Conservation (phyloP, 2,888 invertebrate species). For the Erpobdella octoculata region DNA sequence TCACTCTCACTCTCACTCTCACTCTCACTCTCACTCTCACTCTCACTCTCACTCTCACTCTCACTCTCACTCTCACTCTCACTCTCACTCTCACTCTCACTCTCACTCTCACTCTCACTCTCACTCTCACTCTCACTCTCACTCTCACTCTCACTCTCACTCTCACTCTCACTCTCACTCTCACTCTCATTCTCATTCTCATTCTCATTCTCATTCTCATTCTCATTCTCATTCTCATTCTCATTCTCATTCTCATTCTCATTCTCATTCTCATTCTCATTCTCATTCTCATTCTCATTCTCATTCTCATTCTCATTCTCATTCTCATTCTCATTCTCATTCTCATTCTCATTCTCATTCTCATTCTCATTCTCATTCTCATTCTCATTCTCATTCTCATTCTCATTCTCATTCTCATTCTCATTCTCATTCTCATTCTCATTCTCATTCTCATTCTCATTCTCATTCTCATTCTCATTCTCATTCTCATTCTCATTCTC, state of each 20-base stretch:
- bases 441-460: constrained; percentile 27
- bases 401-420: constrained; percentile 32
- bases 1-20: constrained; percentile 31
- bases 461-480: constrained; percentile 28
- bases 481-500: too few relatives aligned
- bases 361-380: too few relatives aligned
- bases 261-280: constrained; percentile 25
- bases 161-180: neutral
- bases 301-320: constrained; percentile 26
- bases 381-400: constrained; percentile 27
- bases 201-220: constrained; percentile 32
- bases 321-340: constrained; percentile 27
- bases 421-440: too few relatives aligned
- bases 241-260: constrained; percentile 27
- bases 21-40: constrained; percentile 32
- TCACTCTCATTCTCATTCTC: constrained; percentile 26
- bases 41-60: too few relatives aligned
- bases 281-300: too few relatives aligned
- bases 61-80: too few relatives aligned
- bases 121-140: neutral
- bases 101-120: neutral
- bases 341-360: too few relatives aligned
- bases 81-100: neutral
- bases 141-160: neutral
- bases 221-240: too few relatives aligned